A percentile compares a stretch with the other conserved stretches of the same genome.
phyloP scores from a whole-genome alignment of 2,113 vertebrate species.

The Stomatorhinus ivindoensis region DNA sequence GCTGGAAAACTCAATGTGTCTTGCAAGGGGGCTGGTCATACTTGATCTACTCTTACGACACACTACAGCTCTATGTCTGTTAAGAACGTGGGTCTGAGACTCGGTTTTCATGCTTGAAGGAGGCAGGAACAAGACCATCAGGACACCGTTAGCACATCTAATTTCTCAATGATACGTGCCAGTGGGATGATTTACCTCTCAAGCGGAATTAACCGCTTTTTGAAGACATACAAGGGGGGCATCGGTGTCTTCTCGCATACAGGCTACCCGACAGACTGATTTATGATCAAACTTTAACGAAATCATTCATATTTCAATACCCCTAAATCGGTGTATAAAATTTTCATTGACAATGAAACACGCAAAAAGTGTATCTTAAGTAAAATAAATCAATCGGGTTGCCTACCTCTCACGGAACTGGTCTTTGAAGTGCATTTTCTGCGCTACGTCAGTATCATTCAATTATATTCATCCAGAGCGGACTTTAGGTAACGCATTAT shows the following conservation, averaged over 20 bases:
- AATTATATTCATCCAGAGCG: conserved; percentile 27
- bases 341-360: conserved; percentile 76
- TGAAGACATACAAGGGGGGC: conserved; percentile 61
- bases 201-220: conserved; percentile 48
- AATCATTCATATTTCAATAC: conserved; percentile 88
- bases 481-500: conserved; percentile 2
- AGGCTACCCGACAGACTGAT: conserved; percentile 63
- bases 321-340: conserved; percentile 83
- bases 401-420: conserved; percentile 35
- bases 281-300: conserved; percentile 87
- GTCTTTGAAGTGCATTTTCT: conserved; percentile 49
- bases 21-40: background rate
- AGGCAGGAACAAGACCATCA: background rate
- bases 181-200: conserved; percentile 40
- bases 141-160: background rate
- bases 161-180: conserved; percentile 41
- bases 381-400: conserved; percentile 56
- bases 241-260: conserved; percentile 73
- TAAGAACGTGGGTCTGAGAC: background rate
- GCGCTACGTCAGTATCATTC: conserved; percentile 29
- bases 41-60: background rate
- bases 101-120: background rate
- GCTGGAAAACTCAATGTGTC: background rate
- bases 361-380: conserved; percentile 60
- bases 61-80: background rate